These are phyloP conservation scores for Cinclus mexicanus DNA, from an alignment of 2,113 vertebrate species.

Conservation along the genomic window DNA sequence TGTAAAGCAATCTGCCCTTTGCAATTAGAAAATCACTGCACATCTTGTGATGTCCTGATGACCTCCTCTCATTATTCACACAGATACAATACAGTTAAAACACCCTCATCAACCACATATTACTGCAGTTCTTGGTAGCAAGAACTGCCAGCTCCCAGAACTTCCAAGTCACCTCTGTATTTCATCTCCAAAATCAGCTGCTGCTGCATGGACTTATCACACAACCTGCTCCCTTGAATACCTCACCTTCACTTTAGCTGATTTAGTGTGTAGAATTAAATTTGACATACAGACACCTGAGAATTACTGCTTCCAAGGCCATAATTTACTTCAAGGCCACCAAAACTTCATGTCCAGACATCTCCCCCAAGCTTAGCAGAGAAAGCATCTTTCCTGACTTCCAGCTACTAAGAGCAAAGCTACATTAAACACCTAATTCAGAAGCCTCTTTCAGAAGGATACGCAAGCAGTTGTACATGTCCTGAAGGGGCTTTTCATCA, in stretches of 20 bases:
- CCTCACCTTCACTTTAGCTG: neutral
- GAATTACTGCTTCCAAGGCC: neutral
- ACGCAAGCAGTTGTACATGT: slow-evolving; percentile 99
- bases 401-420: neutral
- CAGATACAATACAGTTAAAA: neutral
- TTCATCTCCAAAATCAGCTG: neutral
- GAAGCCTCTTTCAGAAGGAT: slow-evolving; percentile 80
- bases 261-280: neutral
- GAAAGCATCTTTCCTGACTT: neutral
- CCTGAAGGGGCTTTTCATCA: slow-evolving; percentile 97
- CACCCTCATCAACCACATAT: neutral
- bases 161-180: neutral
- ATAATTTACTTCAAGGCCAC: neutral
- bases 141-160: neutral
- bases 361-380: neutral
- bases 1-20: neutral
- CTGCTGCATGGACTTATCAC: neutral
- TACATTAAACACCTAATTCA: neutral
- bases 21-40: neutral
- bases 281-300: neutral
- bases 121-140: neutral
- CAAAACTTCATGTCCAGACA: neutral
- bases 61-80: neutral
- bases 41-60: neutral
- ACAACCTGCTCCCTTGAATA: neutral